Conservation (phyloP, 2,797 vertebrate genomes). For the Novumbra hubbsi region DNA sequence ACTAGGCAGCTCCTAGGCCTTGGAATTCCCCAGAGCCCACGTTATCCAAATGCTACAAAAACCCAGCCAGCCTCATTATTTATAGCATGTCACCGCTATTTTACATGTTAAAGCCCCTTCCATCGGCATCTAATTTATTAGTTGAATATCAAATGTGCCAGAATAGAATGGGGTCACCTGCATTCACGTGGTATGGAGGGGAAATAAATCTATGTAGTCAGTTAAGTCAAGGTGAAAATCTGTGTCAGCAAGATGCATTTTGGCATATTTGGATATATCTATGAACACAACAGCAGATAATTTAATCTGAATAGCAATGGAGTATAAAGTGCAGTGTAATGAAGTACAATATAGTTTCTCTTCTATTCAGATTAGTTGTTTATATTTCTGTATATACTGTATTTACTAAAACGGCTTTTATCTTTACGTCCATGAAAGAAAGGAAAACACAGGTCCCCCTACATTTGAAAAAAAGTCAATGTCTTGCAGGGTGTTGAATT, state of each 20-base stretch:
- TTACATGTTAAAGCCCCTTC: slow-evolving; percentile 81
- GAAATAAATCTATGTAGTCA: slow-evolving; percentile 79
- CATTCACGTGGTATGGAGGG: slow-evolving; percentile 53
- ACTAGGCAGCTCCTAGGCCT: slow-evolving; percentile 58
- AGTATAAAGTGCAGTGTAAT: background rate
- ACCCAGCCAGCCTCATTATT: slow-evolving; percentile 83
- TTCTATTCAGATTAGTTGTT: background rate
- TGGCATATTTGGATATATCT: slow-evolving; percentile 5
- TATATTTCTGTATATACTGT: background rate
- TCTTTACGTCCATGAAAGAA: slow-evolving; percentile 55
- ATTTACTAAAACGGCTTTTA: slow-evolving; percentile 47
- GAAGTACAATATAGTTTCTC: background rate
- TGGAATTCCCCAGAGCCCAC: slow-evolving; percentile 75
- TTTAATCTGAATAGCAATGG: background rate
- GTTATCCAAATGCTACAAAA: slow-evolving; percentile 63
- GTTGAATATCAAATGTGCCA: slow-evolving; percentile 72
- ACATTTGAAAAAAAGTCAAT: background rate
- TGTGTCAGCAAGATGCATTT: slow-evolving; percentile 69
- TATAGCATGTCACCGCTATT: slow-evolving; percentile 82
- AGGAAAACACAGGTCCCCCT: background rate
- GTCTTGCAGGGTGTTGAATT: slow-evolving; percentile 77
- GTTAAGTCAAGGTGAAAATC: slow-evolving; percentile 81
- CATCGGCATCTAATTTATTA: slow-evolving; percentile 82
- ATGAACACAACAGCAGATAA: background rate
- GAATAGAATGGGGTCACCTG: slow-evolving; percentile 77